A percentile compares a stretch with the other conserved stretches of the same genome.
These are phyloP conservation scores for Muntiacus muntjak DNA, from an alignment of 2,113 vertebrate genomes.

Conservation along the genomic window DNA sequence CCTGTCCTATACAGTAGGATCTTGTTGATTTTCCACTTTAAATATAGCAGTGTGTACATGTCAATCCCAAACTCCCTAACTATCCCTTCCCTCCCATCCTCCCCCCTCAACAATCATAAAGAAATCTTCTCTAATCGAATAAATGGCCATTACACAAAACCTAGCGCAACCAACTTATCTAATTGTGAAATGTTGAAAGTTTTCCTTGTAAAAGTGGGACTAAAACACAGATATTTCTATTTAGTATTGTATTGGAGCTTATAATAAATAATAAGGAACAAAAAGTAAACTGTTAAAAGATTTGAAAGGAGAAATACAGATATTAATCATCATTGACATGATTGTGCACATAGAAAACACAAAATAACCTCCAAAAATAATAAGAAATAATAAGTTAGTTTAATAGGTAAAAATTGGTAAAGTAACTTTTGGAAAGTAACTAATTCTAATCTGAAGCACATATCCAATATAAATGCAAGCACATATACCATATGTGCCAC, in stretches of 20 bases:
- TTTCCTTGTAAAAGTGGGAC: not conserved
- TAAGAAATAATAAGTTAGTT: not conserved
- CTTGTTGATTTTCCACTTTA: not conserved
- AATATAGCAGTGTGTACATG: not conserved
- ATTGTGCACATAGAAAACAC: not conserved
- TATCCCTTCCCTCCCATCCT: not conserved
- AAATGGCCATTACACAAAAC: not conserved
- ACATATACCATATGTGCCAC: not conserved
- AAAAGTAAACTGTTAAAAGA: not conserved
- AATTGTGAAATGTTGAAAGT: not conserved
- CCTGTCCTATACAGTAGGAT: not conserved
- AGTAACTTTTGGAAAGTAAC: not conserved
- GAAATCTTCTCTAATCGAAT: not conserved
- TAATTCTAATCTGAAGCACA: not conserved
- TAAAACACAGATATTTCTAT: not conserved
- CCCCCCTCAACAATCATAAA: not conserved
- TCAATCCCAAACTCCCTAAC: not conserved
- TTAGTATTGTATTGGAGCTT: not conserved
- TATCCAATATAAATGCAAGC: not conserved
- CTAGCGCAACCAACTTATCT: not conserved
- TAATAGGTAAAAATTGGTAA: not conserved
- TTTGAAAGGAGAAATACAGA: not conserved
- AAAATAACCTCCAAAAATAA: not conserved
- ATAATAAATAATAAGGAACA: not conserved
- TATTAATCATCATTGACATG: not conserved